These are phyloP conservation scores for Gallinago paraguaiae DNA, from an alignment of 2,113 vertebrate genomes.

Conservation along the genomic window DNA sequence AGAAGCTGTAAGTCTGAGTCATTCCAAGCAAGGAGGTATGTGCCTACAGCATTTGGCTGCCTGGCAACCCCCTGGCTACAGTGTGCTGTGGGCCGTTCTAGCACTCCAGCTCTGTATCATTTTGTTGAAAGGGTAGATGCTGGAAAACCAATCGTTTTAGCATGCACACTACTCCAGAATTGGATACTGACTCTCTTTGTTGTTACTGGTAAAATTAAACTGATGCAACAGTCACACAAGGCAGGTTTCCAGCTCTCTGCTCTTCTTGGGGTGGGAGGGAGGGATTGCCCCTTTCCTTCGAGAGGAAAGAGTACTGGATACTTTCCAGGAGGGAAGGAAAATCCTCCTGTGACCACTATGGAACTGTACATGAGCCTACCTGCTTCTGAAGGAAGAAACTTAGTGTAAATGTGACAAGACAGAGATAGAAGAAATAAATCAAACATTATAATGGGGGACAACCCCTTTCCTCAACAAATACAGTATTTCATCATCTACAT, in stretches of 20 bases:
- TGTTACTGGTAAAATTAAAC: constrained; percentile 54
- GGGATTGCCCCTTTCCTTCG: constrained; percentile 23
- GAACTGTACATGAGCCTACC: constrained; percentile 24
- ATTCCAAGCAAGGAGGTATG: background rate
- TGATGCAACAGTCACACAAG: constrained; percentile 7
- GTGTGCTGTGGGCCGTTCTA: background rate
- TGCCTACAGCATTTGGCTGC: background rate
- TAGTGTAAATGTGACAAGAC: background rate
- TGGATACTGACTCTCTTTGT: constrained; percentile 23
- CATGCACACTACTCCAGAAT: constrained; percentile 6
- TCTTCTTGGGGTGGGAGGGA: background rate
- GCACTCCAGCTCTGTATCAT: background rate
- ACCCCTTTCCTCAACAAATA: constrained; percentile 14
- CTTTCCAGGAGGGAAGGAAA: constrained; percentile 55
- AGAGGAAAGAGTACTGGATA: constrained; percentile 31
- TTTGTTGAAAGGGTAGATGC: background rate
- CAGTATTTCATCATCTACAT: background rate
- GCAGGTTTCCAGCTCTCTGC: constrained; percentile 44
- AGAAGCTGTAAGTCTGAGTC: background rate
- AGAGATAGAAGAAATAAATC: constrained; percentile 21
- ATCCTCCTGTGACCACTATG: background rate
- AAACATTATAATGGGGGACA: background rate
- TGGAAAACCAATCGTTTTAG: constrained; percentile 39
- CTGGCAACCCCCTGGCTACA: background rate
- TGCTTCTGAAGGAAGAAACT: background rate